phyloP scores from a whole-genome alignment of 2,888 invertebrate species.

The Drosophila fungiperda region DNA sequence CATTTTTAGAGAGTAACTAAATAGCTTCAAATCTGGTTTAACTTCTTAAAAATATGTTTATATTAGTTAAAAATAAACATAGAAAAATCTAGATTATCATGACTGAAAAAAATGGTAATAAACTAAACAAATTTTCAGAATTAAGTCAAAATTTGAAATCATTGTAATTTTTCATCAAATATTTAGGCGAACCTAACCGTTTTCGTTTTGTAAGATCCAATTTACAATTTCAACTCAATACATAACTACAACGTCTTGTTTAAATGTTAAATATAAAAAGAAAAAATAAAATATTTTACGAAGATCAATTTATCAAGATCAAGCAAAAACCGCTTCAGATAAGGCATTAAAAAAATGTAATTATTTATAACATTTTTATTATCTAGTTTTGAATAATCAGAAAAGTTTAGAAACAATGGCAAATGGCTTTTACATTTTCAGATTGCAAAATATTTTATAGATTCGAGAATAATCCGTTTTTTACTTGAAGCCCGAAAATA shows the following conservation, averaged over 20 bases:
- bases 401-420: too few species aligned
- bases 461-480: not conserved
- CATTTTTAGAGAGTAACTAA: not conserved
- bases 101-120: not conserved
- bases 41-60: not conserved
- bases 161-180: not conserved
- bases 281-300: too few species aligned
- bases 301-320: too few species aligned
- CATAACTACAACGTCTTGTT: too few species aligned
- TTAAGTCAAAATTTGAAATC: not conserved
- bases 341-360: too few species aligned
- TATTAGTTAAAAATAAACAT: not conserved
- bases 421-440: too few species aligned
- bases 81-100: not conserved
- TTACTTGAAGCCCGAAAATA: not conserved
- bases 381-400: too few species aligned
- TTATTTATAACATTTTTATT: too few species aligned
- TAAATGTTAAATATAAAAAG: too few species aligned
- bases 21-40: not conserved
- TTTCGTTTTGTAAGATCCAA: not conserved
- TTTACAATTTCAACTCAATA: too few species aligned
- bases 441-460: too few species aligned
- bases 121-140: not conserved
- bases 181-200: not conserved
- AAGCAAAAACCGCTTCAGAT: too few species aligned